Evolutionary conservation across 2,888 invertebrate species (phyloP).

Genomic region (Eucriotettix oculatus): DNA sequence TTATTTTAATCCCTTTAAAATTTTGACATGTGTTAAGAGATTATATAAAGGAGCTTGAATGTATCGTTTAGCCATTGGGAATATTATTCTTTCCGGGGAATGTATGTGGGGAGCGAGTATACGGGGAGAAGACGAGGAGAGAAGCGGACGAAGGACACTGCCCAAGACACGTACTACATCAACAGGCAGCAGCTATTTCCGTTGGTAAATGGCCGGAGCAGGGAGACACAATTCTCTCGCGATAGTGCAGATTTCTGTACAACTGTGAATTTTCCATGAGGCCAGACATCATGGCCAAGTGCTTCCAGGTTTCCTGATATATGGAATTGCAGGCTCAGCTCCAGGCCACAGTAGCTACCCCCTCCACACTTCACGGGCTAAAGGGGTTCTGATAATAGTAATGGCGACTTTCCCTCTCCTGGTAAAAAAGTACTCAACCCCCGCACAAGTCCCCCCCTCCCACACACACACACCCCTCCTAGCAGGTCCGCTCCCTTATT

Average conservation of each 20-base stretch:
- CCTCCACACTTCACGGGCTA: neutral
- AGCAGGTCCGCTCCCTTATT: neutral
- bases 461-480: neutral
- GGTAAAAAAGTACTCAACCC: neutral
- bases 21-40: too few species aligned
- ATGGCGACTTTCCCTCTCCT: conserved; percentile 6
- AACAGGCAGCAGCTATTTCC: too few species aligned
- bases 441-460: neutral
- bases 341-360: neutral
- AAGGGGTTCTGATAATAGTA: conserved; percentile 8
- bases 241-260: conserved; percentile 12
- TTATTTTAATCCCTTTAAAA: too few species aligned
- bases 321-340: conserved; percentile 10
- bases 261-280: conserved; percentile 11
- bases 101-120: too few species aligned
- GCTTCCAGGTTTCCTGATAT: conserved; percentile 8
- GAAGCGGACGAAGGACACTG: too few species aligned
- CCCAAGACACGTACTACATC: too few species aligned
- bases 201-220: too few species aligned
- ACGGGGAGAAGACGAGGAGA: too few species aligned
- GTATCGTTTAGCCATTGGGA: too few species aligned
- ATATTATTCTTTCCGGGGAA: too few species aligned
- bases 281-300: conserved; percentile 4
- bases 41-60: too few species aligned
- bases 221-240: neutral